Percentiles rank a stretch among this genome's conserved stretches.
Evolutionary conservation across 2,888 invertebrate species (phyloP).

Genomic region (Oscheius sp.): DNA sequence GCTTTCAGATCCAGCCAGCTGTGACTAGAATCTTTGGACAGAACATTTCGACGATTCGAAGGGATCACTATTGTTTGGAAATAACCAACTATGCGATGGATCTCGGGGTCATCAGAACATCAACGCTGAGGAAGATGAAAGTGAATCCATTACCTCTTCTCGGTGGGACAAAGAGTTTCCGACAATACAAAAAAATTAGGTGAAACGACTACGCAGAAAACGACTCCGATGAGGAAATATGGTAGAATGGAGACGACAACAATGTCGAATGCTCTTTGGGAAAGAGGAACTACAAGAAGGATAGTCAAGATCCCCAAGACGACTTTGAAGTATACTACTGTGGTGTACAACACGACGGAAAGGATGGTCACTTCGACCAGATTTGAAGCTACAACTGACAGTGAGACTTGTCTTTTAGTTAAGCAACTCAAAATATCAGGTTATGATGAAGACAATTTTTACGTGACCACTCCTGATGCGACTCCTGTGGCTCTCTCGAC

Average conservation of each 20-base stretch:
- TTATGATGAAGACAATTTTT: not conserved
- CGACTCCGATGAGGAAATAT: not conserved
- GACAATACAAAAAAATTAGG: conserved; percentile 7
- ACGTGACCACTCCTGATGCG: conserved; percentile 24
- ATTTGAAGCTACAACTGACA: conserved; percentile 16
- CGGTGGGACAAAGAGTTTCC: conserved; percentile 25
- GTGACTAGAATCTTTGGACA: conserved; percentile 23
- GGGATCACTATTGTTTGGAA: conserved; percentile 37
- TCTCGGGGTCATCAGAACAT: conserved; percentile 53
- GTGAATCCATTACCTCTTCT: conserved; percentile 55
- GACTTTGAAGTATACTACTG: conserved; percentile 7
- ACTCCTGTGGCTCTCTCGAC: conserved; percentile 11
- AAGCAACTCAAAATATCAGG: not conserved
- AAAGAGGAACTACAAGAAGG: conserved; percentile 12
- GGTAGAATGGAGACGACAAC: conserved; percentile 8
- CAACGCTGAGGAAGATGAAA: conserved; percentile 49
- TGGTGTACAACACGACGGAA: not conserved
- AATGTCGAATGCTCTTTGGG: not conserved
- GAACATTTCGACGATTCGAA: not conserved
- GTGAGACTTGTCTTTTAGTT: not conserved
- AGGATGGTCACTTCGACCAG: conserved; percentile 21
- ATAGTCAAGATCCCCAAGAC: conserved; percentile 1
- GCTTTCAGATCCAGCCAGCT: conserved; percentile 17
- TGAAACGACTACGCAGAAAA: conserved; percentile 2
- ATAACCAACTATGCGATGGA: conserved; percentile 45